Evolutionary conservation across 1,140 invertebrate genomes (phyloP).

Genomic region (Drosophila azteca): DNA sequence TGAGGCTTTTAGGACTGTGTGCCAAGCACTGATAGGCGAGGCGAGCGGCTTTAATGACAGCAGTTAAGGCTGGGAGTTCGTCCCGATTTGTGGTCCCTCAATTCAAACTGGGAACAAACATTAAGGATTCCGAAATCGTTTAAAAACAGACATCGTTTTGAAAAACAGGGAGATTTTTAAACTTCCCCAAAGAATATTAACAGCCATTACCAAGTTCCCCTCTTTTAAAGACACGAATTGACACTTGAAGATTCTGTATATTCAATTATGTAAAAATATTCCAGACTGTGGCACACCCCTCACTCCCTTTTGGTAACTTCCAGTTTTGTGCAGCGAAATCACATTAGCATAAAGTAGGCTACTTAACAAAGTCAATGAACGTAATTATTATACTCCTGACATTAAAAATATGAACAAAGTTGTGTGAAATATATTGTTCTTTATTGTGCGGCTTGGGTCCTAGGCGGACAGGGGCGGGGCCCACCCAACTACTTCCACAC

Average conservation of each 20-base stretch:
- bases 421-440: slow-evolving; percentile 71
- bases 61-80: background rate
- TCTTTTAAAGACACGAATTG: slow-evolving; percentile 13
- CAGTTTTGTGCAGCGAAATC: slow-evolving; percentile 56
- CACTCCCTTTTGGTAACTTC: background rate
- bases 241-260: slow-evolving; percentile 24
- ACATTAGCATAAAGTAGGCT: slow-evolving; percentile 79
- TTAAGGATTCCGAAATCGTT: too few relatives aligned
- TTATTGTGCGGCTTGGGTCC: slow-evolving; percentile 50
- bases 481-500: slow-evolving; percentile 12
- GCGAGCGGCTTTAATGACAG: background rate
- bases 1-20: slow-evolving; percentile 31
- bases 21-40: slow-evolving; percentile 29
- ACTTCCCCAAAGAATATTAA: background rate
- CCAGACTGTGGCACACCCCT: slow-evolving; percentile 5
- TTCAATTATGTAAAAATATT: slow-evolving; percentile 74
- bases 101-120: background rate
- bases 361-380: slow-evolving; percentile 81
- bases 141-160: background rate
- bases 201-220: background rate
- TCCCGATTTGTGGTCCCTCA: background rate
- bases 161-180: too few relatives aligned
- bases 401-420: slow-evolving; percentile 82
- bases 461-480: background rate
- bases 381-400: slow-evolving; percentile 80